These are phyloP conservation scores for Sebastes hopkinsi DNA, from an alignment of 2,797 vertebrate genomes.

Conservation along the genomic window DNA sequence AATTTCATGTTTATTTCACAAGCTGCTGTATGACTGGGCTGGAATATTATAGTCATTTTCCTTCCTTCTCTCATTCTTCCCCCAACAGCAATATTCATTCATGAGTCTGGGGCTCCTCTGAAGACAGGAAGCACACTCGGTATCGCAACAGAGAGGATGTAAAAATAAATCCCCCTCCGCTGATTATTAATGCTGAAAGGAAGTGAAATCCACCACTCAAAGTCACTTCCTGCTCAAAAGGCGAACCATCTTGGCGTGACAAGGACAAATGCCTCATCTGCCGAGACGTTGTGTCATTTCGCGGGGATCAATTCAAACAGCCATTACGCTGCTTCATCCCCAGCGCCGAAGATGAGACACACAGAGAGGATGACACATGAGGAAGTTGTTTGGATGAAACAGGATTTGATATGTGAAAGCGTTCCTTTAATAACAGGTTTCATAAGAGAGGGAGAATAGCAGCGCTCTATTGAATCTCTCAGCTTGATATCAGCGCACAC, in stretches of 20 bases:
- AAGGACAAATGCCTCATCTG: constrained; percentile 61
- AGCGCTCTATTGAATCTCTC: constrained; percentile 7
- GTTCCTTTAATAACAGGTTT: constrained; percentile 5
- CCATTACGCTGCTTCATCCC: constrained; percentile 43
- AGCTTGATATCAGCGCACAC: constrained; percentile 6
- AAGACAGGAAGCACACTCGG: constrained; percentile 15
- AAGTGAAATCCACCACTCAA: constrained; percentile 62
- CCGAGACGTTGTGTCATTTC: constrained; percentile 46
- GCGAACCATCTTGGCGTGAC: constrained; percentile 55
- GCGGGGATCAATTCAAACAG: constrained; percentile 60
- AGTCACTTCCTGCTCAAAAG: constrained; percentile 59
- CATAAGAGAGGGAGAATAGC: not conserved
- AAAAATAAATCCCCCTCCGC: constrained; percentile 50
- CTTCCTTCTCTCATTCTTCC: constrained; percentile 9
- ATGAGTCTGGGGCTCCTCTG: not conserved
- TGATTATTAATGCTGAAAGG: constrained; percentile 70
- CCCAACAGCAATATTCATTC: constrained; percentile 29
- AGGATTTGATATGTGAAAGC: not conserved
- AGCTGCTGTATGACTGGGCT: no score
- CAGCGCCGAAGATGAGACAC: constrained; percentile 3
- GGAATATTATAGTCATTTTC: constrained; percentile 30
- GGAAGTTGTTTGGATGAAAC: not conserved
- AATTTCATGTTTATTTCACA: no score
- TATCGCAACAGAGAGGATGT: constrained; percentile 23
- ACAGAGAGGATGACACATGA: not conserved